phyloP scores from a whole-genome alignment of 1,140 invertebrate genomes.

The Saccostrea cuccullata region DNA sequence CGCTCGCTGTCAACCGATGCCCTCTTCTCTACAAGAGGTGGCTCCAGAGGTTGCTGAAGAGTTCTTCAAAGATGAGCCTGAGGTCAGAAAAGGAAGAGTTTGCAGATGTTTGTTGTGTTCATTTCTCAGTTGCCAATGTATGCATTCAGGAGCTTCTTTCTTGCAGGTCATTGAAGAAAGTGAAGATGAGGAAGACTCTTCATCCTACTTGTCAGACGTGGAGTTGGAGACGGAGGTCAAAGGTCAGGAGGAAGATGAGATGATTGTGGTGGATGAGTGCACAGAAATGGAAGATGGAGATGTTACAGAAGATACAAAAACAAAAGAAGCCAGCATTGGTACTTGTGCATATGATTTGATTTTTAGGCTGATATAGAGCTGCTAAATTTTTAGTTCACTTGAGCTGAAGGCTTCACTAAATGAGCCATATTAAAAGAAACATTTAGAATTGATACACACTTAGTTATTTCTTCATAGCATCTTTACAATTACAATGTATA shows the following conservation, averaged over 20 bases:
- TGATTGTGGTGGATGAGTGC: slow-evolving; percentile 40
- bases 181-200: slow-evolving; percentile 45
- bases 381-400: too few species aligned
- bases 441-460: too few species aligned
- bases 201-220: slow-evolving; percentile 50
- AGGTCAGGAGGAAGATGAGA: slow-evolving; percentile 50
- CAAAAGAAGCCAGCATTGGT: slow-evolving; percentile 29
- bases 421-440: too few species aligned
- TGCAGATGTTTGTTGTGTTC: too few species aligned
- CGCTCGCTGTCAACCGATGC: slow-evolving; percentile 52
- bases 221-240: slow-evolving; percentile 31
- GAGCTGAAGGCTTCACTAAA: too few species aligned
- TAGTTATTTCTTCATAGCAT: too few species aligned
- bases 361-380: too few species aligned
- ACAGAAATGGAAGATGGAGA: slow-evolving; percentile 37
- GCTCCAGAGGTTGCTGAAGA: slow-evolving; percentile 55
- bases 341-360: background rate
- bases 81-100: background rate
- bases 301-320: slow-evolving; percentile 38
- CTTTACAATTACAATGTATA: too few species aligned
- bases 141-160: background rate
- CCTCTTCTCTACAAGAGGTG: slow-evolving; percentile 58
- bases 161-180: slow-evolving; percentile 42
- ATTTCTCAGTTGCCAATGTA: too few species aligned
- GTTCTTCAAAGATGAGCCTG: slow-evolving; percentile 32